These are phyloP conservation scores for Parelbella ahira DNA, from an alignment of 2,888 invertebrate species.

Conservation along the genomic window DNA sequence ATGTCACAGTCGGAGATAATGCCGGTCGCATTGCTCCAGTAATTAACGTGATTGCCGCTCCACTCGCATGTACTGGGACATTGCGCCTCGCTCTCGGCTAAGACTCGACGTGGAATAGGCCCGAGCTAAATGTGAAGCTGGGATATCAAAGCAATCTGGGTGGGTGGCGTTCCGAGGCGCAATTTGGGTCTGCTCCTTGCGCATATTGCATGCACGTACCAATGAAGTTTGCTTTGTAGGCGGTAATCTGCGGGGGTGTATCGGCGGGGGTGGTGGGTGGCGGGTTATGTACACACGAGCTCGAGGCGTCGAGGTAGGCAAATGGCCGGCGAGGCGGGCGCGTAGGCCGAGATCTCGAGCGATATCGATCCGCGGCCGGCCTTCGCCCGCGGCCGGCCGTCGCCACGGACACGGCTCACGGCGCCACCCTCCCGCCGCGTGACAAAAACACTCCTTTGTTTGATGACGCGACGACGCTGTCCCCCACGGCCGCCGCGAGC, in stretches of 20 bases:
- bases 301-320: slow-evolving; percentile 80
- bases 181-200: slow-evolving; percentile 74
- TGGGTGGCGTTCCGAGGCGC: slow-evolving; percentile 54
- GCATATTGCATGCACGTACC: slow-evolving; percentile 81
- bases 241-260: slow-evolving; percentile 79
- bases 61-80: slow-evolving; percentile 34
- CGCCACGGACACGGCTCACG: slow-evolving; percentile 66
- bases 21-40: slow-evolving; percentile 41
- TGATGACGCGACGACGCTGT: slow-evolving; percentile 47
- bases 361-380: slow-evolving; percentile 75
- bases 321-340: slow-evolving; percentile 76
- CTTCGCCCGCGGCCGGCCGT: slow-evolving; percentile 53
- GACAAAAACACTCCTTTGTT: slow-evolving; percentile 79
- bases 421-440: slow-evolving; percentile 61
- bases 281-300: slow-evolving; percentile 78
- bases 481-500: slow-evolving; percentile 38
- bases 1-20: slow-evolving; percentile 34
- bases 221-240: slow-evolving; percentile 81
- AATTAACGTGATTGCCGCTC: slow-evolving; percentile 61
- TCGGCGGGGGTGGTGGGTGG: slow-evolving; percentile 62
- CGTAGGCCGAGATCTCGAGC: slow-evolving; percentile 77
- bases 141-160: slow-evolving; percentile 73
- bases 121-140: slow-evolving; percentile 44
- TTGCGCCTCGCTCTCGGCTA: slow-evolving; percentile 51
- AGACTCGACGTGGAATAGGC: slow-evolving; percentile 46